These are phyloP conservation scores for Aphaenogaster ashmeadi DNA, from an alignment of 1,140 invertebrate species.

Conservation along the genomic window DNA sequence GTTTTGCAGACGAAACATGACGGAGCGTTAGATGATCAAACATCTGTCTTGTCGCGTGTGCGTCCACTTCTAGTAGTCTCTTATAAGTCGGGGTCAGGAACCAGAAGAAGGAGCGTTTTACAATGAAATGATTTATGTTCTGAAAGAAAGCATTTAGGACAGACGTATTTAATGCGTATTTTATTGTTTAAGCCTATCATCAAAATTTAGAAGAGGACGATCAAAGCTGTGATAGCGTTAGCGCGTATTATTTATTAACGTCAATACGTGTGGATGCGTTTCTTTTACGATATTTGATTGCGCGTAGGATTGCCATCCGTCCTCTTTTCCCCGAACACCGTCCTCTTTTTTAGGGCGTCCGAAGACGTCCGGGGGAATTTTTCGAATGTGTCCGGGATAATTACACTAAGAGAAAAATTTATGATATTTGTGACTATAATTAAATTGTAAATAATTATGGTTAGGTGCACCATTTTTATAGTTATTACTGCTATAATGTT, in stretches of 20 bases:
- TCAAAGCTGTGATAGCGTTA: background rate
- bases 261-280: background rate
- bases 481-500: too few relatives aligned
- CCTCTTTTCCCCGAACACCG: too few relatives aligned
- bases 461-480: too few relatives aligned
- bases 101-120: background rate
- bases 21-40: constrained; percentile 20
- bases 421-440: too few relatives aligned
- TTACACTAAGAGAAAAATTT: too few relatives aligned
- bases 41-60: background rate
- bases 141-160: background rate
- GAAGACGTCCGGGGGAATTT: too few relatives aligned
- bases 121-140: constrained; percentile 26
- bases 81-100: background rate
- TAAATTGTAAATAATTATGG: too few relatives aligned
- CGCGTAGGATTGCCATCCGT: too few relatives aligned
- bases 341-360: too few relatives aligned
- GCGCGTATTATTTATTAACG: background rate
- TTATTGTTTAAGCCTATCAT: background rate
- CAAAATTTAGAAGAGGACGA: background rate
- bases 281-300: background rate
- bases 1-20: constrained; percentile 39
- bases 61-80: background rate
- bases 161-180: background rate
- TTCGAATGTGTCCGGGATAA: too few relatives aligned